phyloP scores from a whole-genome alignment of 2,113 vertebrate genomes.

The Glaucidium brasilianum region DNA sequence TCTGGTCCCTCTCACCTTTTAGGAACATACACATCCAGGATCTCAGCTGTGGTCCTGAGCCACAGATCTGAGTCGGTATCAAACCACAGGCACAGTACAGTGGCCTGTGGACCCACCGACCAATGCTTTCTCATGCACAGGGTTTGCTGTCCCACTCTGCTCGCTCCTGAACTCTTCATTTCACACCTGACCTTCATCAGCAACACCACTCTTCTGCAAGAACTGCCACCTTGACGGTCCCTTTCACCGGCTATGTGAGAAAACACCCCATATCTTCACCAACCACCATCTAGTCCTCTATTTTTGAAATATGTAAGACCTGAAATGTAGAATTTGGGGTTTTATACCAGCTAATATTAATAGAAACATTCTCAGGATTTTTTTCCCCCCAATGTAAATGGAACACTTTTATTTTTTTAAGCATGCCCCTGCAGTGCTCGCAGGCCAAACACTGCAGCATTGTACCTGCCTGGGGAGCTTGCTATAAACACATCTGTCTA shows the following conservation, averaged over 20 bases:
- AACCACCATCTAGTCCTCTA: background rate
- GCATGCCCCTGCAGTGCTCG: background rate
- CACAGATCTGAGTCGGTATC: background rate
- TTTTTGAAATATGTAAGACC: conserved; percentile 8
- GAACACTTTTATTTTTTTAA: conserved; percentile 47
- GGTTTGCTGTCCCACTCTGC: background rate
- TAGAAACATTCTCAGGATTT: conserved; percentile 61
- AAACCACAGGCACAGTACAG: background rate
- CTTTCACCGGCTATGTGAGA: background rate
- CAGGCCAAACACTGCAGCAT: conserved; percentile 58
- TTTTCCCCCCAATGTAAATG: conserved; percentile 30
- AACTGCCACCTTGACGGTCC: background rate
- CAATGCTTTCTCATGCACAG: fast-evolving
- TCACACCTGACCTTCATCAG: background rate
- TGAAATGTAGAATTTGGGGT: conserved; percentile 23
- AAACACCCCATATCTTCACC: background rate
- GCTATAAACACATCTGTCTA: conserved; percentile 59
- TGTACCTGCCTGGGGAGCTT: background rate
- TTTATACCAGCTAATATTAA: conserved; percentile 57
- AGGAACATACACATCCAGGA: fast-evolving
- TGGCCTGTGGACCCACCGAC: background rate
- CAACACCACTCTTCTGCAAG: background rate
- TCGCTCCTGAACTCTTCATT: background rate
- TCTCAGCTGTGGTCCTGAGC: background rate
- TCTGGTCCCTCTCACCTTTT: background rate